Evolutionary conservation across 2,888 invertebrate species (phyloP).

Genomic region (Ectemnius cavifrons): DNA sequence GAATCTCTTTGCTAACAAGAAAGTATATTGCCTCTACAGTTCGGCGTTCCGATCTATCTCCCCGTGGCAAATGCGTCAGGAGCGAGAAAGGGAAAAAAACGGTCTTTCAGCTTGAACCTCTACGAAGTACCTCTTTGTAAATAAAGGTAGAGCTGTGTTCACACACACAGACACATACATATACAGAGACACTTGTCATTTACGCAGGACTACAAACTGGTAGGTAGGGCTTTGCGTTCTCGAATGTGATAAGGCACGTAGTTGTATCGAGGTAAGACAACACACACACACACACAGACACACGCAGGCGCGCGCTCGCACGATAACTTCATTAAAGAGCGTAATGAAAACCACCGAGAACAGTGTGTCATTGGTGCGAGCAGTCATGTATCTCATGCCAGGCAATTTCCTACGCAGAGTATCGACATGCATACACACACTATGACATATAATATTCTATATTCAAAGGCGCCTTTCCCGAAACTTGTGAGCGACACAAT

Average conservation of each 20-base stretch:
- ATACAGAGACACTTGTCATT: not conserved
- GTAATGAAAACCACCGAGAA: not conserved
- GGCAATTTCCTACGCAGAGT: conserved; percentile 4
- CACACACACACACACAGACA: not conserved
- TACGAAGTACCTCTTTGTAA: too few species aligned
- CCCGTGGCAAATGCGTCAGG: too few species aligned
- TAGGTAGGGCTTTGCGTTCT: conserved; percentile 6
- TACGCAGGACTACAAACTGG: not conserved
- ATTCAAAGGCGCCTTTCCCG: conserved; percentile 2
- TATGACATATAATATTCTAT: not conserved
- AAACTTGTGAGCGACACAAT: not conserved
- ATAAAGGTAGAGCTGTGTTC: not conserved
- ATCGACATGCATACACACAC: not conserved
- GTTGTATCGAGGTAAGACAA: not conserved
- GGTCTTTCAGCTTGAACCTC: too few species aligned
- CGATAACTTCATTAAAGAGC: not conserved
- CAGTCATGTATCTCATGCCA: not conserved
- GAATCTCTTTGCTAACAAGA: too few species aligned
- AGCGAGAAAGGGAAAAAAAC: too few species aligned
- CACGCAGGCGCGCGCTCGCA: not conserved
- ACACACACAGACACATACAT: not conserved
- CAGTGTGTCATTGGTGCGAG: not conserved
- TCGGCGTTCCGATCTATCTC: too few species aligned
- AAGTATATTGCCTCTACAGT: too few species aligned
- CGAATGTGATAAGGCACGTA: conserved; percentile 3